Evolutionary conservation across 2,797 vertebrate genomes (phyloP), one percentile per base, ranked within the genome.

Genomic region (Mareca strepera): DNA sequence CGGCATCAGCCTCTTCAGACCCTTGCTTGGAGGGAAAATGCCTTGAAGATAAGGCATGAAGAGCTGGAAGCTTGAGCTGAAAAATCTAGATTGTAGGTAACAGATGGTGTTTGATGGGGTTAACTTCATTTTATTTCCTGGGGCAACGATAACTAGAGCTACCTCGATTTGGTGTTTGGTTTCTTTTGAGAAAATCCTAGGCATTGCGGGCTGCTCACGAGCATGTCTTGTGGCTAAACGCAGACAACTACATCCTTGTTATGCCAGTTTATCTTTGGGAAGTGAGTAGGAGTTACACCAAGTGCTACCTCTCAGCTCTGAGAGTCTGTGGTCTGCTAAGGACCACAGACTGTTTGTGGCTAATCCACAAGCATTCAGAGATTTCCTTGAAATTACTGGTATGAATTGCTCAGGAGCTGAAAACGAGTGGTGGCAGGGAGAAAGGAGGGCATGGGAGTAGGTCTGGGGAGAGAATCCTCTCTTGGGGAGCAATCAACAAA

Each of bases 311-410:
- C 50, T 84, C 20, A 96, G 80, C 96, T 59, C 35, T 39, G 77
- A 92, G 46, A 62, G 28, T 22, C 95, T 96, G 85, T 95, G 93
- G 56, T 90, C 88, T 96, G 92, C 41, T 55, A 64, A 41, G 23
- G 67, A n/a, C n/a, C n/a, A n/a, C n/a, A n/a, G n/a, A n/a, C 78
- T 29, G 13, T 63, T 66, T n/a, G 13, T 77, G 59, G 9, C 5
- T 88, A 41, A 39, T 31, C 69, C 22, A 25, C 5, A 28, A 11
- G 29, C 50, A 39, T 4, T 62, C n/a, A 67, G 55, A 86, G 33
- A 64, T 68, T 53, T 72, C 39, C 23, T 50, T 88, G 23, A 74
- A 69, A 59, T 69, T 29, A 53, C 50, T 33, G 8, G 11, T 37
- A 39, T 64, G 6, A 64, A 28, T 59, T 83, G 41, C 60, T 66